A percentile compares a stretch with the other conserved stretches of the same genome.
Conservation (phyloP, 2,888 invertebrate genomes). For the Trissonchulus sp. region DNA sequence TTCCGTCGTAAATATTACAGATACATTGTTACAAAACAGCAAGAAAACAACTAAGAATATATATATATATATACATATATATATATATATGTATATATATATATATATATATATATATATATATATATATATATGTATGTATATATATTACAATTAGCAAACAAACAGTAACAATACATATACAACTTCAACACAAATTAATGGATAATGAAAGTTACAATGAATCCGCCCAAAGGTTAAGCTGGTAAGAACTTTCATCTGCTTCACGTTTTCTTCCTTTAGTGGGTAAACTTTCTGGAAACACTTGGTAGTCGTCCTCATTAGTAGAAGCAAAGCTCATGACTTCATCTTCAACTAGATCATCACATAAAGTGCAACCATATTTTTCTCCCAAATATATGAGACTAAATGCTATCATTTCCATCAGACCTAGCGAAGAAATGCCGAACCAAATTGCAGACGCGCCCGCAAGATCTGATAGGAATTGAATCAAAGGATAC, state of each 20-base stretch:
- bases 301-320: not conserved
- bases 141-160: not conserved
- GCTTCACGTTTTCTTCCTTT: not conserved
- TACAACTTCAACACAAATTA: too few relatives aligned
- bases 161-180: too few relatives aligned
- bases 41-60: too few relatives aligned
- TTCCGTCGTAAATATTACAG: too few relatives aligned
- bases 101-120: too few relatives aligned
- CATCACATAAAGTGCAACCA: not conserved
- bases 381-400: not conserved
- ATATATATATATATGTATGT: too few relatives aligned
- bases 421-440: not conserved
- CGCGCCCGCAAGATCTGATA: not conserved
- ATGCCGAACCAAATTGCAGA: not conserved
- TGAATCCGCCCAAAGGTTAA: too few relatives aligned
- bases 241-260: not conserved
- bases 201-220: too few relatives aligned
- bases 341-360: not conserved
- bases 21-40: too few relatives aligned
- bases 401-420: not conserved
- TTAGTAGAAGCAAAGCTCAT: not conserved
- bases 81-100: too few relatives aligned
- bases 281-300: not conserved
- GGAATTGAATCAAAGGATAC: not conserved
- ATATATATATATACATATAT: too few relatives aligned